Evolutionary conservation across 1,140 invertebrate species (phyloP).

Genomic region (Rhyzopertha dominica): DNA sequence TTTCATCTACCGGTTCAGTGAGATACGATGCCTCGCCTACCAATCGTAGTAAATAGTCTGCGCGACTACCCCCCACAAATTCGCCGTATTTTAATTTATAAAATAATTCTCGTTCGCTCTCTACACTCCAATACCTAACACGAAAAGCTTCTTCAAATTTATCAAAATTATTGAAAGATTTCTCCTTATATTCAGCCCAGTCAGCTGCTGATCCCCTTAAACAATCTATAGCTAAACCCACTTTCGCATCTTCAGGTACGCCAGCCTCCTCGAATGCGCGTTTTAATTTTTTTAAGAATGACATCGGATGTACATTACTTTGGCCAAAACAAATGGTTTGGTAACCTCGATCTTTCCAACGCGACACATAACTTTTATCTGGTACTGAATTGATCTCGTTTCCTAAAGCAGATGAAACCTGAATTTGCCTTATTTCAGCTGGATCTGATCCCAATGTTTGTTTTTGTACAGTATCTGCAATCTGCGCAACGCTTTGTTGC

Average conservation of each 20-base stretch:
- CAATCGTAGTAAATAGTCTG: slow-evolving; percentile 10
- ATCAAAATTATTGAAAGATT: slow-evolving; percentile 5
- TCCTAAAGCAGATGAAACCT: no score
- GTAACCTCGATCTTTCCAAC: no score
- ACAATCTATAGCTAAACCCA: slow-evolving; percentile 2
- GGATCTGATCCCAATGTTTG: no score
- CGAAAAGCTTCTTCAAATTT: slow-evolving; percentile 8
- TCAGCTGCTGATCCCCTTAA: slow-evolving; percentile 5
- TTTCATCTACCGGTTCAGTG: slow-evolving; percentile 12
- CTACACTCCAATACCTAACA: slow-evolving; percentile 3
- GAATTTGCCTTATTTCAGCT: no score
- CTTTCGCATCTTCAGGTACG: slow-evolving; percentile 7
- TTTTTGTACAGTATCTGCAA: no score
- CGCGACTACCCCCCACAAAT: slow-evolving; percentile 3
- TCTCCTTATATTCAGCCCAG: slow-evolving; percentile 1
- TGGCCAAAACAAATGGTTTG: no score
- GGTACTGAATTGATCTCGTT: no score
- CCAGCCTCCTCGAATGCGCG: slow-evolving; percentile 5
- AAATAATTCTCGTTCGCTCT: slow-evolving; percentile 8
- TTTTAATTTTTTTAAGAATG: slow-evolving; percentile 6
- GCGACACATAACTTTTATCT: no score
- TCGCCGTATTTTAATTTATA: slow-evolving; percentile 2
- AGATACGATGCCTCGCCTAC: slow-evolving; percentile 3
- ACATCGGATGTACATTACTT: slow-evolving; percentile 4
- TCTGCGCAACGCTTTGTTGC: no score